These are phyloP conservation scores for Spermophilus dauricus DNA, from an alignment of 2,113 vertebrate genomes.

Conservation along the genomic window DNA sequence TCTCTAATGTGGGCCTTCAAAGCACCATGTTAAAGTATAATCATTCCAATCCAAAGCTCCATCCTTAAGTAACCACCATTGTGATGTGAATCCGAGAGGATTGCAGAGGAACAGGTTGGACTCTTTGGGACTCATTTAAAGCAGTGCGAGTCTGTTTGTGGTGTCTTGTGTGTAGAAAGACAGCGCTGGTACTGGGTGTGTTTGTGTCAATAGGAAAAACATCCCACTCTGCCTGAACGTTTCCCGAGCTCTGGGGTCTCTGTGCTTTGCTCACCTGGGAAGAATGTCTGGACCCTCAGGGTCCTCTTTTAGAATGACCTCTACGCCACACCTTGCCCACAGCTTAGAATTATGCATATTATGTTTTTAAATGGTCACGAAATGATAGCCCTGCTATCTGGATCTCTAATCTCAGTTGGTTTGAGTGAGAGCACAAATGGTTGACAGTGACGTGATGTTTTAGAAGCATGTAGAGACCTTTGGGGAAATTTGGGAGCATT, in stretches of 20 bases:
- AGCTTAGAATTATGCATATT: conserved; percentile 71
- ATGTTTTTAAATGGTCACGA: conserved; percentile 65
- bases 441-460: conserved; percentile 81
- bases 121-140: neutral
- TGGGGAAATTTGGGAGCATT: conserved; percentile 57
- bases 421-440: conserved; percentile 75
- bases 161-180: neutral
- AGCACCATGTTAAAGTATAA: neutral
- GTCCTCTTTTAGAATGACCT: conserved; percentile 70
- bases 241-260: neutral
- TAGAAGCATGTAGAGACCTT: conserved; percentile 79
- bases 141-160: neutral
- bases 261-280: too few relatives aligned
- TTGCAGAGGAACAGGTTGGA: conserved; percentile 47
- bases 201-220: neutral
- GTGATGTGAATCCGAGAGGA: conserved; percentile 30
- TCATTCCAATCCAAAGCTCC: conserved; percentile 70
- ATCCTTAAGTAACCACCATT: rapidly evolving
- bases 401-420: conserved; percentile 80
- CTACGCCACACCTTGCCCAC: conserved; percentile 66
- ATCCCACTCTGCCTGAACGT: too few relatives aligned
- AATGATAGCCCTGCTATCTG: conserved; percentile 80
- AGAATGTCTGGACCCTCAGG: rapidly evolving
- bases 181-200: rapidly evolving
- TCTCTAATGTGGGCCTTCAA: conserved; percentile 74